Evolutionary conservation across 2,797 vertebrate genomes (phyloP).

Genomic region (Mormyrops attenuatus): DNA sequence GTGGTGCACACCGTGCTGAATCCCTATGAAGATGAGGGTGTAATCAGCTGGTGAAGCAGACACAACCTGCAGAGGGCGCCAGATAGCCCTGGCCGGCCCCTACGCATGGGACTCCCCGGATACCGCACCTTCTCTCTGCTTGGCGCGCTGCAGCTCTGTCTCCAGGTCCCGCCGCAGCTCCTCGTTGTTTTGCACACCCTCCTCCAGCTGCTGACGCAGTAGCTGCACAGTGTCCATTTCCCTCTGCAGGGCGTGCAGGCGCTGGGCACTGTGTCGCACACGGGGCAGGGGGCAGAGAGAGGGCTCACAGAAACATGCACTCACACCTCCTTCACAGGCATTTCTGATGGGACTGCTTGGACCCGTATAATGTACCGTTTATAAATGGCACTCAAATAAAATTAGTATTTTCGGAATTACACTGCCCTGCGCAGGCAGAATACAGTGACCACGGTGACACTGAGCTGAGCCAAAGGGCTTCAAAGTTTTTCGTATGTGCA

Average conservation of each 20-base stretch:
- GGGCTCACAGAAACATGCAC: neutral
- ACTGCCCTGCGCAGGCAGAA: neutral
- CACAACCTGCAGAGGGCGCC: neutral
- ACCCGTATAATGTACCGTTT: neutral
- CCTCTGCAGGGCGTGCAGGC: conserved; percentile 66
- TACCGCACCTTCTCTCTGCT: conserved; percentile 72
- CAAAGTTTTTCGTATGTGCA: neutral
- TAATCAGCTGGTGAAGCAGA: neutral
- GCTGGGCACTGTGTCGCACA: conserved; percentile 50
- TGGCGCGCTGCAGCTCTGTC: conserved; percentile 70
- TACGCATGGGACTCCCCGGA: neutral
- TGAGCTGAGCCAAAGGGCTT: neutral
- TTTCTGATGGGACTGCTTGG: neutral
- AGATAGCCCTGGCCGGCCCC: neutral
- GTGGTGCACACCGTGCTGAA: neutral
- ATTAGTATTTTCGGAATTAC: neutral
- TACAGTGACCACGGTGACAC: neutral
- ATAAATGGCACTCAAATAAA: neutral
- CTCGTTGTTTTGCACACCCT: conserved; percentile 68
- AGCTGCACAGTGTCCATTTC: conserved; percentile 73
- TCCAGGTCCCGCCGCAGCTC: conserved; percentile 76
- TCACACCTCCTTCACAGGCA: neutral
- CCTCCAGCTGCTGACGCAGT: conserved; percentile 80
- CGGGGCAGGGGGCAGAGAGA: neutral
- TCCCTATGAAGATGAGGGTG: neutral